phyloP scores from a whole-genome alignment of 2,797 vertebrate species.

The Galagoides demidoff region DNA sequence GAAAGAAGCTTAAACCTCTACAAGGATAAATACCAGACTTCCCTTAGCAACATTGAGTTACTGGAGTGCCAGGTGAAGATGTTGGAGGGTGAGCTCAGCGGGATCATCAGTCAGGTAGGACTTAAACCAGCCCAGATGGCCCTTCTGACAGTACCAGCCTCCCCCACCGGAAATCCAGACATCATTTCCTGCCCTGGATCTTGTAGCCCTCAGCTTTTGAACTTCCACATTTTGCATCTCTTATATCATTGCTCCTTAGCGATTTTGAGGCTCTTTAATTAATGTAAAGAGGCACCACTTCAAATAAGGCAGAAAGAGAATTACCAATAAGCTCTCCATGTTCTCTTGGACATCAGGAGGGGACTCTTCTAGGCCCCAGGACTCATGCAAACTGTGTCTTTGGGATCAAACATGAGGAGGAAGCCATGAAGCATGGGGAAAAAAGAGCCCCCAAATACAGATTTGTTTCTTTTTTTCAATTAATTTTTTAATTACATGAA shows the following conservation, averaged over 20 bases:
- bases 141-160: neutral
- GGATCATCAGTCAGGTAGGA: constrained; percentile 85
- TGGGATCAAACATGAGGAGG: neutral
- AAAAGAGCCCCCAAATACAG: neutral
- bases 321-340: neutral
- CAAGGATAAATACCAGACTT: constrained; percentile 87
- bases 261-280: neutral
- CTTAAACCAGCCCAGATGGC: neutral
- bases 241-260: neutral
- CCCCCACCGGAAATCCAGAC: neutral
- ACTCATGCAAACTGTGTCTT: neutral
- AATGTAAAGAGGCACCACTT: neutral
- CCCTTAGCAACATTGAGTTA: constrained; percentile 83
- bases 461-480: constrained; percentile 6
- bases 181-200: neutral
- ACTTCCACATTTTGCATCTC: neutral
- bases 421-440: neutral
- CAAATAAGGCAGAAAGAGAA: neutral
- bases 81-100: constrained; percentile 84
- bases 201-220: neutral
- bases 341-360: neutral
- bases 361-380: neutral
- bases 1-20: constrained; percentile 85
- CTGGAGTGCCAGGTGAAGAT: constrained; percentile 84
- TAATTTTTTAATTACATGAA: neutral